Conservation (phyloP, 2,113 vertebrate genomes). For the Neolamprologus devosi region DNA sequence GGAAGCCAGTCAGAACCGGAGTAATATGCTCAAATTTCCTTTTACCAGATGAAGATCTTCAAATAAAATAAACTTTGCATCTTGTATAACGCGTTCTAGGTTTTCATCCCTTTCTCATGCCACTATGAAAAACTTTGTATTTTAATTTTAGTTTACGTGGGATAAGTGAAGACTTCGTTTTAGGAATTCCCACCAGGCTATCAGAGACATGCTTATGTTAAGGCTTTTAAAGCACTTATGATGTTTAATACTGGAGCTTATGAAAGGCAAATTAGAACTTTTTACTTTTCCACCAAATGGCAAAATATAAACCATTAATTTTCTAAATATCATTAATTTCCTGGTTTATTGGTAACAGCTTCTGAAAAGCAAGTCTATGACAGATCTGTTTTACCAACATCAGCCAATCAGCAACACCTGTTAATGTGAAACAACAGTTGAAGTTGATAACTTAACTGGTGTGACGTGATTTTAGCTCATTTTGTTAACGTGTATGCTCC, state of each 20-base stretch:
- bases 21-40: not conserved
- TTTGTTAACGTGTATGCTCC: fast-evolving
- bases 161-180: not conserved
- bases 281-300: not conserved
- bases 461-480: not conserved
- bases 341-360: not conserved
- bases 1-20: not conserved
- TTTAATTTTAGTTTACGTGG: fast-evolving
- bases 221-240: not conserved
- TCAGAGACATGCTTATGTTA: not conserved
- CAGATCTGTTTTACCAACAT: not conserved
- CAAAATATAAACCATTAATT: not conserved
- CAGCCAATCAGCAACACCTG: not conserved
- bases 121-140: fast-evolving
- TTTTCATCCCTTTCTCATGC: not conserved
- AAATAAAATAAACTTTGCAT: not conserved
- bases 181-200: not conserved
- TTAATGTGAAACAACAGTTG: not conserved
- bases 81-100: not conserved
- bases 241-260: not conserved
- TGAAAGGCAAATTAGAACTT: not conserved
- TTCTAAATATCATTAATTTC: not conserved
- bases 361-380: not conserved
- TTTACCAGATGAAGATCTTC: not conserved
- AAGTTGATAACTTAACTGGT: not conserved